Evolutionary conservation across 2,888 invertebrate species (phyloP), one percentile per base, ranked within the genome.

Genomic region (Lobophora halterata): DNA sequence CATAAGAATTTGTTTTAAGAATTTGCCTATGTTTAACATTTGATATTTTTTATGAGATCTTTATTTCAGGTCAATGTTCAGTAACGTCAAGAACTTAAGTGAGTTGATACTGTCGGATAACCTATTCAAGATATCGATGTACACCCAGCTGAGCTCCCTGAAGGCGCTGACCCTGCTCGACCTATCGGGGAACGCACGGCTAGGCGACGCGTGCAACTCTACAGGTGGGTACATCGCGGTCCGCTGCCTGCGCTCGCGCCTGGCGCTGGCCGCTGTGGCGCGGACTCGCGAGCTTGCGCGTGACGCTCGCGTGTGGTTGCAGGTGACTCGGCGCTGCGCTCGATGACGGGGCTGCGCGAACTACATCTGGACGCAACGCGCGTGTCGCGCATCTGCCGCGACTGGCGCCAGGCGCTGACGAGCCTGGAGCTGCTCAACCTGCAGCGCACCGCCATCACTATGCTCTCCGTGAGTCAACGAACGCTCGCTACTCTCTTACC

Each of bases 181-280:
- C 13, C 61, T 70, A 13, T 26, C 21, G 8, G 0, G 8, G 40
- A 70, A 70, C 54, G 8, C 20, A 28, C 10, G 13, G 2, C 46
- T 70, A n/a, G 35, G 43, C 6, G 56, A 61, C 46, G 51, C 64
- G 11, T 68, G 70, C 47, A 3, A 12, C 17, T 12, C 7, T 11
- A 12, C 12, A 42, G 27, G 5, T 2, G 29, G 43, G 43, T 43
- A 23, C 5, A 32, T 7, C 1, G 5, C 20, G 1, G 9, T 17
- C 16, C 10, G 3, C 27, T n/a, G 2, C 10, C 9, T 3, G 1
- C 6, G 5, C 14, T n/a, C 8, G 1, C 18, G 0, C 17, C 31
- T 2, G 9, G 3, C 7, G 7, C 1, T 2, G 2, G n/a, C 10
- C n/a, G n/a, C n/a, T n/a, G n/a, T n/a, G n/a, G n/a, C n/a, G n/a